A percentile compares a stretch with the other conserved stretches of the same genome.
Conservation (phyloP, 2,888 invertebrate species). For the Aphelenchoides bicaudatus region DNA sequence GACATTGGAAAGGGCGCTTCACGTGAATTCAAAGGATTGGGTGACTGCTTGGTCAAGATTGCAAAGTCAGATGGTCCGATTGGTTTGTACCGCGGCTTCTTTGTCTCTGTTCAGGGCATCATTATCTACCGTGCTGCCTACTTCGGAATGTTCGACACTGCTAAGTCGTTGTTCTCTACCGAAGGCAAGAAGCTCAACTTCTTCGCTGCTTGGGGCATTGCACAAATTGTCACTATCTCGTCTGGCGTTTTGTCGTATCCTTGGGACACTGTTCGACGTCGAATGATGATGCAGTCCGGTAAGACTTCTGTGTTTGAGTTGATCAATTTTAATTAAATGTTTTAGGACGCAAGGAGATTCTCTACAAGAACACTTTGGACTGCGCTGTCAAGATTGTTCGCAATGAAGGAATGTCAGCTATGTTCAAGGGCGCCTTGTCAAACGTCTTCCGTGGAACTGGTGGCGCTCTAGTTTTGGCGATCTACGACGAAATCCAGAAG, state of each 20-base stretch:
- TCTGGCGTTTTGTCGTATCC: conserved; percentile 87
- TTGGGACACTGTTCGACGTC: conserved; percentile 79
- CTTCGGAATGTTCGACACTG: conserved; percentile 93
- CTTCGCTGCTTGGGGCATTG: conserved; percentile 81
- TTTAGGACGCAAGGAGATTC: conserved; percentile 80
- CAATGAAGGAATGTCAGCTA: too few relatives aligned
- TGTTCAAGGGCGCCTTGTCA: too few relatives aligned
- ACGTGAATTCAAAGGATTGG: conserved; percentile 84
- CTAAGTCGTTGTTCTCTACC: conserved; percentile 80
- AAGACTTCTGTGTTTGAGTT: too few relatives aligned
- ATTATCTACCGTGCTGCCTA: conserved; percentile 89
- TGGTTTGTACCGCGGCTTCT: conserved; percentile 75
- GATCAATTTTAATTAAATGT: too few relatives aligned
- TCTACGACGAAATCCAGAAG: too few relatives aligned
- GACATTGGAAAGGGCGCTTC: conserved; percentile 80
- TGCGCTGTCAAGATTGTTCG: conserved; percentile 85
- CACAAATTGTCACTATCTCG: conserved; percentile 74
- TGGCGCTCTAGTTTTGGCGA: conserved; percentile 84
- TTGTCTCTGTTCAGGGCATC: conserved; percentile 84
- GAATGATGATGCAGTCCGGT: too few relatives aligned
- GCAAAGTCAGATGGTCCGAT: conserved; percentile 73
- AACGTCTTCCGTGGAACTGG: conserved; percentile 83
- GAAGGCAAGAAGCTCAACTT: conserved; percentile 83
- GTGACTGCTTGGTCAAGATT: conserved; percentile 80
- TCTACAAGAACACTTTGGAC: conserved; percentile 87